phyloP scores from a whole-genome alignment of 2,888 invertebrate species.

The Tetragonisca angustula region DNA sequence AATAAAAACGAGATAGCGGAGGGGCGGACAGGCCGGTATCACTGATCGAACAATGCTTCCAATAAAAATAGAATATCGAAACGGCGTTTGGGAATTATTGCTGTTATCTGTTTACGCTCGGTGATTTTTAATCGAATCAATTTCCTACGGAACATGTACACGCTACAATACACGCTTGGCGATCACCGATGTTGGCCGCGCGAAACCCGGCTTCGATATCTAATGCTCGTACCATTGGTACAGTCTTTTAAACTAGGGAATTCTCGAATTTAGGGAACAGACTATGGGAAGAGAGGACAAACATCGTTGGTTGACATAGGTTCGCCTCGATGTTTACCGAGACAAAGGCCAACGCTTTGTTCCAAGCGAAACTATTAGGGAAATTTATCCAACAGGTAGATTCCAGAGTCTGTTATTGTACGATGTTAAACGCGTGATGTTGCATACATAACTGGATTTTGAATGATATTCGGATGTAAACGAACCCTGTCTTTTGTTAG shows the following conservation, averaged over 20 bases:
- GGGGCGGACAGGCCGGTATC: not conserved
- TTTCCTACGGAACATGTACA: slow-evolving; percentile 39
- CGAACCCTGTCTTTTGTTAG: not conserved
- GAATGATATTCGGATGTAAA: not conserved
- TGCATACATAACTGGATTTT: not conserved
- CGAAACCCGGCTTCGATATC: slow-evolving; percentile 8
- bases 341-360: slow-evolving; percentile 1
- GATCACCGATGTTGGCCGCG: slow-evolving; percentile 15
- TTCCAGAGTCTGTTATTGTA: not conserved
- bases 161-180: not conserved
- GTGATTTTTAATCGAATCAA: slow-evolving; percentile 62
- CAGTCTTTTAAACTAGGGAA: not conserved
- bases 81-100: slow-evolving; percentile 57
- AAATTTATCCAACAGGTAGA: not conserved
- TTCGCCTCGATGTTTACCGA: slow-evolving; percentile 14
- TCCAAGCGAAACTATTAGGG: slow-evolving; percentile 11
- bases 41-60: slow-evolving; percentile 35
- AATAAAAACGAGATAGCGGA: slow-evolving; percentile 21
- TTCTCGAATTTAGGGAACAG: slow-evolving; percentile 7
- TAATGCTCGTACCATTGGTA: not conserved
- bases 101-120: slow-evolving; percentile 69
- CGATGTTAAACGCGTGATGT: not conserved
- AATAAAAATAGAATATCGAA: slow-evolving; percentile 39
- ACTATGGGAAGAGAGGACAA: not conserved
- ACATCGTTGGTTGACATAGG: slow-evolving; percentile 17